phyloP scores from a whole-genome alignment of 2,113 vertebrate genomes.

The Paraplagusia blochii region DNA sequence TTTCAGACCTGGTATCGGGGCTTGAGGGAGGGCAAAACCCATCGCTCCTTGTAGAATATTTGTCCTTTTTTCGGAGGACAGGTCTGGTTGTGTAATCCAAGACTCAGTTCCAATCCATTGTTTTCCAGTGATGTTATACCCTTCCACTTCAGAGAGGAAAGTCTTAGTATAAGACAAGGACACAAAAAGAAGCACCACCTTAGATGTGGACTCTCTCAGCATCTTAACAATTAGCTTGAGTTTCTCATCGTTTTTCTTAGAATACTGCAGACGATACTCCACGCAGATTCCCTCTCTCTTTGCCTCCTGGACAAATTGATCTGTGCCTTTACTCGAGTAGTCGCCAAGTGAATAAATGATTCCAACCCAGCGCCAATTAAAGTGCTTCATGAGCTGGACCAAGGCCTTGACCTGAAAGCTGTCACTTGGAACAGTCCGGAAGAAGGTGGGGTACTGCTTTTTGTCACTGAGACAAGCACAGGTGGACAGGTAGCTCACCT shows the following conservation, averaged over 20 bases:
- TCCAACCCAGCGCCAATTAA: constrained; percentile 68
- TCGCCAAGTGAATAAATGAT: constrained; percentile 20
- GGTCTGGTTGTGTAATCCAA: constrained; percentile 55
- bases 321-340: constrained; percentile 42
- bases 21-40: constrained; percentile 62
- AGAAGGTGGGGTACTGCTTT: constrained; percentile 55
- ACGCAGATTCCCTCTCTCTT: constrained; percentile 53
- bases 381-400: constrained; percentile 59
- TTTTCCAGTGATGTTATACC: constrained; percentile 55
- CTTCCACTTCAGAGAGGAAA: constrained; percentile 31
- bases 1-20: constrained; percentile 44
- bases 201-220: constrained; percentile 50
- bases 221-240: not conserved
- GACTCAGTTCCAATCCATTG: constrained; percentile 60
- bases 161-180: constrained; percentile 7
- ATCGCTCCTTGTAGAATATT: constrained; percentile 52
- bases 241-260: not conserved
- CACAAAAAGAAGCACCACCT: constrained; percentile 59
- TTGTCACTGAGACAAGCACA: constrained; percentile 66
- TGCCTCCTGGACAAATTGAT: constrained; percentile 38
- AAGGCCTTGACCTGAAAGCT: constrained; percentile 48
- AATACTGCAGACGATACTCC: constrained; percentile 38
- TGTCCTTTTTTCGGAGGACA: constrained; percentile 34
- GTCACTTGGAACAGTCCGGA: constrained; percentile 68
- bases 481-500: constrained; percentile 67